A percentile compares a stretch with the other conserved stretches of the same genome.
These are phyloP conservation scores for Amblyjoppa fuscipennis DNA, from an alignment of 2,888 invertebrate species.

Conservation along the genomic window DNA sequence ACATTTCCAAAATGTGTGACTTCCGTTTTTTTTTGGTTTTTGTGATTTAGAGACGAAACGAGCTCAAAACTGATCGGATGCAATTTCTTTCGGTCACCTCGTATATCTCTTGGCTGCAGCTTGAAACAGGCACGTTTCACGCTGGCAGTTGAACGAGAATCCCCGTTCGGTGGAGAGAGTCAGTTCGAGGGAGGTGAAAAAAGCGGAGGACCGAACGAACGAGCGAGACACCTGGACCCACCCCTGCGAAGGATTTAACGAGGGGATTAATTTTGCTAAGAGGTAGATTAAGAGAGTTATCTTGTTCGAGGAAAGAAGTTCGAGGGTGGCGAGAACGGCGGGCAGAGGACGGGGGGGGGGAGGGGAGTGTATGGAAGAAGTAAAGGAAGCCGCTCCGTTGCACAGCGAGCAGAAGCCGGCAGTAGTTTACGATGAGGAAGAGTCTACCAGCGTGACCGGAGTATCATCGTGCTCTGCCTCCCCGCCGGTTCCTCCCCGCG, in stretches of 20 bases:
- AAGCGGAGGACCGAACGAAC: background rate
- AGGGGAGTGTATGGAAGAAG: background rate
- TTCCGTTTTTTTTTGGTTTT: no score
- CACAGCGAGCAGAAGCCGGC: constrained; percentile 46
- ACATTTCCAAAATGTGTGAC: no score
- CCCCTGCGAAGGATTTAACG: constrained; percentile 76
- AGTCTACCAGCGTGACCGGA: constrained; percentile 40
- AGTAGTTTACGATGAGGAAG: constrained; percentile 73
- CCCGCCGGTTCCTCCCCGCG: background rate
- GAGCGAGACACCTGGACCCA: constrained; percentile 7
- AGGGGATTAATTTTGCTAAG: constrained; percentile 77
- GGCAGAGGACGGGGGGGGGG: background rate
- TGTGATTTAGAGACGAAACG: no score
- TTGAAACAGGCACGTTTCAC: constrained; percentile 12
- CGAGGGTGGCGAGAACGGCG: constrained; percentile 55
- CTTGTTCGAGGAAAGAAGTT: constrained; percentile 67
- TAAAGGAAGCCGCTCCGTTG: constrained; percentile 16
- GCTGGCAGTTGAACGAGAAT: constrained; percentile 13
- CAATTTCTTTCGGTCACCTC: background rate
- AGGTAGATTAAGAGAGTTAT: constrained; percentile 77
- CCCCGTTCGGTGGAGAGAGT: background rate
- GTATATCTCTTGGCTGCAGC: background rate
- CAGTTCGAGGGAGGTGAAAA: background rate
- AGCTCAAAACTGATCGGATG: no score
- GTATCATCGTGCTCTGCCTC: background rate